A percentile compares a stretch with the other conserved stretches of the same genome.
phyloP scores from a whole-genome alignment of 30 jellyfish, hydroid and myxozoan genomes.

The Mastigias papua region DNA sequence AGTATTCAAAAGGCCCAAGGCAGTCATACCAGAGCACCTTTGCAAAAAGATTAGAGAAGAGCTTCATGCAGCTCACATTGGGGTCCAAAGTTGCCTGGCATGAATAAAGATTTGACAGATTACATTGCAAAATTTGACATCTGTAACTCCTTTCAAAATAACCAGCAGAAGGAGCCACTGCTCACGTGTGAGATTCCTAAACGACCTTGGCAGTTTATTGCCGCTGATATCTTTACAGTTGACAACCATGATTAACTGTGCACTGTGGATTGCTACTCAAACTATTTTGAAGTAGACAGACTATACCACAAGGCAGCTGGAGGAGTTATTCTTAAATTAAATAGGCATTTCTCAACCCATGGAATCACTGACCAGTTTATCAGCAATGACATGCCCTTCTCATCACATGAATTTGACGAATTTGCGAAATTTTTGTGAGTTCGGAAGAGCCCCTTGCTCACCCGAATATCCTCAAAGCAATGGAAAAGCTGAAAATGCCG shows the following conservation, averaged over 20 bases:
- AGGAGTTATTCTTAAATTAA: slow-evolving; percentile 10
- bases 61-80: no score
- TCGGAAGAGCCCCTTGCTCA: slow-evolving; percentile 20
- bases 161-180: slow-evolving; percentile 29
- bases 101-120: slow-evolving; percentile 41
- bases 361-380: slow-evolving; percentile 55
- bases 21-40: no score
- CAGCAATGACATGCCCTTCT: slow-evolving; percentile 40
- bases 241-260: background rate
- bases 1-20: no score
- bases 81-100: no score
- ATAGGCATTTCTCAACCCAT: slow-evolving; percentile 46
- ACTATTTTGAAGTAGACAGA: no score
- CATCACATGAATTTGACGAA: slow-evolving; percentile 34
- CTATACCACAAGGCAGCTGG: slow-evolving; percentile 2
- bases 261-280: no score
- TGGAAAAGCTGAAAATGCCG: slow-evolving; percentile 43
- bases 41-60: no score
- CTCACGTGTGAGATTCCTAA: slow-evolving; percentile 21
- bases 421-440: slow-evolving; percentile 10
- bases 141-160: slow-evolving; percentile 32
- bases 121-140: slow-evolving; percentile 8
- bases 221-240: slow-evolving; percentile 52
- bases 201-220: slow-evolving; percentile 33
- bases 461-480: slow-evolving; percentile 62